These are phyloP conservation scores for Festucalex cinctus DNA, from an alignment of 2,113 vertebrate species.

Conservation along the genomic window DNA sequence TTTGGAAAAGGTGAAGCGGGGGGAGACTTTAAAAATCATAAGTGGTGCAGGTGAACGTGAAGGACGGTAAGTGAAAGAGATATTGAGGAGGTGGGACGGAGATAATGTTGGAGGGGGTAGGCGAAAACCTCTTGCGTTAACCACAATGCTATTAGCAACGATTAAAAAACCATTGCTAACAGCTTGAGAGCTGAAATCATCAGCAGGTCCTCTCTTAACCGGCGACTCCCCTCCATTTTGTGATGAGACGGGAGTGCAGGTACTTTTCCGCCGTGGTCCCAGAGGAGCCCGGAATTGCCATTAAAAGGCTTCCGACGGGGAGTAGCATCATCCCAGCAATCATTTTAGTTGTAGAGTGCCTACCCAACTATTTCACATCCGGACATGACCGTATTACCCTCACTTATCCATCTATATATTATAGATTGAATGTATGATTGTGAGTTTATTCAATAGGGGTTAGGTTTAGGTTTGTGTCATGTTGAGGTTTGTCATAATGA, in stretches of 20 bases:
- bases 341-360: neutral
- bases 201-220: slow-evolving; percentile 34
- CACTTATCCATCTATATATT: neutral
- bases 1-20: slow-evolving; percentile 32
- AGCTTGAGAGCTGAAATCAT: slow-evolving; percentile 56
- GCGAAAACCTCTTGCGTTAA: slow-evolving; percentile 36
- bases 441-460: neutral
- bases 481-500: too few species aligned
- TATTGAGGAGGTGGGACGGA: neutral
- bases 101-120: slow-evolving; percentile 1
- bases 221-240: slow-evolving; percentile 41
- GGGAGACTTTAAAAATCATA: slow-evolving; percentile 27
- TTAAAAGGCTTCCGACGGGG: slow-evolving; percentile 14
- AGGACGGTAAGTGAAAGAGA: slow-evolving; percentile 23
- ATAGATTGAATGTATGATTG: neutral
- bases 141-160: slow-evolving; percentile 54
- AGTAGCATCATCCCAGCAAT: neutral
- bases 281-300: slow-evolving; percentile 25
- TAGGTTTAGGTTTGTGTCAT: too few species aligned
- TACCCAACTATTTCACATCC: neutral
- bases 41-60: slow-evolving; percentile 7
- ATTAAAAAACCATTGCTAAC: slow-evolving; percentile 66
- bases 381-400: neutral
- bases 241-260: slow-evolving; percentile 43
- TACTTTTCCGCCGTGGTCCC: slow-evolving; percentile 34